phyloP scores from a whole-genome alignment of 1,140 invertebrate genomes.

The Trigoniulus corallinus region DNA sequence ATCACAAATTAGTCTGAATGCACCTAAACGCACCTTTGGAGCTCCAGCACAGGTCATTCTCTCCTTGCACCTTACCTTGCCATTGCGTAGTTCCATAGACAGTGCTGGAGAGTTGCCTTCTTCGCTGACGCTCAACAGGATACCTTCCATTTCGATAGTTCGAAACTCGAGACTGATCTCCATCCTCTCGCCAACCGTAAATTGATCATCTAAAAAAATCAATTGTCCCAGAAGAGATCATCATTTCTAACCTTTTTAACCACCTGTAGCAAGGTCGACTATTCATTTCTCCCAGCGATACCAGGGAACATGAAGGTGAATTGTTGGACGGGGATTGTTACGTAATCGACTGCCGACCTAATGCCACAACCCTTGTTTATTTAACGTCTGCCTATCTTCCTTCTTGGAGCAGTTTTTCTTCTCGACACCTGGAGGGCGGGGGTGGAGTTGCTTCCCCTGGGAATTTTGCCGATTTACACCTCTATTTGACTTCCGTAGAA shows the following conservation, averaged over 20 bases:
- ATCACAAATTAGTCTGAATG: background rate
- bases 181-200: conserved; percentile 44
- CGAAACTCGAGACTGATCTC: conserved; percentile 66
- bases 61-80: conserved; percentile 39
- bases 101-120: conserved; percentile 43
- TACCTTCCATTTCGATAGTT: conserved; percentile 59
- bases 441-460: too few species aligned
- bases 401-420: too few species aligned
- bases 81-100: conserved; percentile 22
- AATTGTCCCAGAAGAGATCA: background rate
- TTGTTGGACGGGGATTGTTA: background rate
- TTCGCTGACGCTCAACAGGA: conserved; percentile 54
- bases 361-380: background rate
- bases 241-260: background rate
- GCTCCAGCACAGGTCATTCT: conserved; percentile 57
- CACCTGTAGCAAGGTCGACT: background rate
- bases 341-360: background rate
- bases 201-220: conserved; percentile 39
- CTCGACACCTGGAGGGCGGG: too few species aligned
- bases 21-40: conserved; percentile 31
- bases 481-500: too few species aligned
- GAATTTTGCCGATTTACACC: too few species aligned
- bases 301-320: background rate
- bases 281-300: background rate
- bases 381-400: too few species aligned